Percentiles rank a stretch among this genome's conserved stretches.
phyloP scores from a whole-genome alignment of 2,888 invertebrate species.

The Ornithoptera priamus region DNA sequence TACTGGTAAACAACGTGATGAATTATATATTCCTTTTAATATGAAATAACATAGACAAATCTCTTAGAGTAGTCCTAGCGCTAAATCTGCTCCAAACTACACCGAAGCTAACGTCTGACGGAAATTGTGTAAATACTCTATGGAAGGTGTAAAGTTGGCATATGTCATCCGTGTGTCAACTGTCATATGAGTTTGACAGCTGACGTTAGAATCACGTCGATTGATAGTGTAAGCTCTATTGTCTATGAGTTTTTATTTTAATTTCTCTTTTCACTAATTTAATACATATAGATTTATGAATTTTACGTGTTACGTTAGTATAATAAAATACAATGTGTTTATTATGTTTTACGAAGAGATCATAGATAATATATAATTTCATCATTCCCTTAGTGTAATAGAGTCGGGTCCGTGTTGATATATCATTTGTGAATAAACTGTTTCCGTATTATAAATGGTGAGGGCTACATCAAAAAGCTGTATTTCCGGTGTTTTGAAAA shows the following conservation, averaged over 20 bases:
- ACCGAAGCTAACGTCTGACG: too few relatives aligned
- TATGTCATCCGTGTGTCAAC: neutral
- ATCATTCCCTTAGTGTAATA: constrained; percentile 50
- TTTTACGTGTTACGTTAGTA: neutral
- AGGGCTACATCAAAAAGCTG: too few relatives aligned
- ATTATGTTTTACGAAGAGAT: constrained; percentile 4
- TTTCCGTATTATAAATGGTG: too few relatives aligned
- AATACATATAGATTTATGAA: constrained; percentile 6
- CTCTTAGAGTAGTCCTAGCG: too few relatives aligned
- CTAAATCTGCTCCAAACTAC: too few relatives aligned
- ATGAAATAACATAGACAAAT: too few relatives aligned
- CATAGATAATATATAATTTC: constrained; percentile 18
- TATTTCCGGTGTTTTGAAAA: too few relatives aligned
- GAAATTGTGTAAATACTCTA: too few relatives aligned
- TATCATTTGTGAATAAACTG: neutral
- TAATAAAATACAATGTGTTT: constrained; percentile 7
- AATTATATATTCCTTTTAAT: too few relatives aligned
- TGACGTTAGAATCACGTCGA: neutral
- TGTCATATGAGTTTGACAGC: constrained; percentile 2
- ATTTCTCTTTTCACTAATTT: neutral
- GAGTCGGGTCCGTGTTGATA: constrained; percentile 28
- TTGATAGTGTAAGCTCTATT: neutral
- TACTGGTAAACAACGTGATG: too few relatives aligned
- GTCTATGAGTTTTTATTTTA: too few relatives aligned
- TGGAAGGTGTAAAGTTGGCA: too few relatives aligned